Evolutionary conservation across 2,113 vertebrate species (phyloP).

Genomic region (Orycteropus afer): DNA sequence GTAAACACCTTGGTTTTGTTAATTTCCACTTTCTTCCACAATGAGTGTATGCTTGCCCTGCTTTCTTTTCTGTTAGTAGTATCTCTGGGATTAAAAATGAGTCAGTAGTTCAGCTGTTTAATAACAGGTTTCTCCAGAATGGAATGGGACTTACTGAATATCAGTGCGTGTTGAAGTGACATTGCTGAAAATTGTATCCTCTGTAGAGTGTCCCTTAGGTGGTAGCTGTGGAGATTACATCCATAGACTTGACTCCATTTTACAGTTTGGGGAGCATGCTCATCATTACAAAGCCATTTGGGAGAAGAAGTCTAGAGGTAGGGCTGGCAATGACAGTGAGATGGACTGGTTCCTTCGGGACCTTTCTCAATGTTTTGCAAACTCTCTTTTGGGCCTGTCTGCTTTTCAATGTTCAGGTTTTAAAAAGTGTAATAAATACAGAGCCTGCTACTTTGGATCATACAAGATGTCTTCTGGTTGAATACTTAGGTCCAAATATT

Average conservation of each 20-base stretch:
- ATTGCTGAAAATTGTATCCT: constrained; percentile 3
- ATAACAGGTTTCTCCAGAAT: not conserved
- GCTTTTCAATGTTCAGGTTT: not conserved
- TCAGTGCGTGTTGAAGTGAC: not conserved
- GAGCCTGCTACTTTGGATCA: not conserved
- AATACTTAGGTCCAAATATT: constrained; percentile 9
- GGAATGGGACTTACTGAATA: not conserved
- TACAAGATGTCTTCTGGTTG: not conserved
- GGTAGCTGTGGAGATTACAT: not conserved
- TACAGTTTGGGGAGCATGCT: not conserved
- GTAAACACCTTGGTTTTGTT: constrained; percentile 59
- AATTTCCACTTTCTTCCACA: constrained; percentile 46
- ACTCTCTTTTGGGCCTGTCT: constrained; percentile 13
- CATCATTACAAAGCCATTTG: not conserved
- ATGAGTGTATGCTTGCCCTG: not conserved
- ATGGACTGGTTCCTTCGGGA: not conserved
- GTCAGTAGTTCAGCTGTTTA: not conserved
- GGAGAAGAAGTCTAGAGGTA: not conserved
- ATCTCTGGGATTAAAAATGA: constrained; percentile 14
- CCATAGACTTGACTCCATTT: not conserved
- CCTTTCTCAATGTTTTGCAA: not conserved
- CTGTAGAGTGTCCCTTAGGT: not conserved
- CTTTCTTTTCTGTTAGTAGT: not conserved
- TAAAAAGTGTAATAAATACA: not conserved
- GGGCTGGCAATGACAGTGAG: not conserved